phyloP scores from a whole-genome alignment of 2,797 vertebrate genomes.

The Myotis myotis region DNA sequence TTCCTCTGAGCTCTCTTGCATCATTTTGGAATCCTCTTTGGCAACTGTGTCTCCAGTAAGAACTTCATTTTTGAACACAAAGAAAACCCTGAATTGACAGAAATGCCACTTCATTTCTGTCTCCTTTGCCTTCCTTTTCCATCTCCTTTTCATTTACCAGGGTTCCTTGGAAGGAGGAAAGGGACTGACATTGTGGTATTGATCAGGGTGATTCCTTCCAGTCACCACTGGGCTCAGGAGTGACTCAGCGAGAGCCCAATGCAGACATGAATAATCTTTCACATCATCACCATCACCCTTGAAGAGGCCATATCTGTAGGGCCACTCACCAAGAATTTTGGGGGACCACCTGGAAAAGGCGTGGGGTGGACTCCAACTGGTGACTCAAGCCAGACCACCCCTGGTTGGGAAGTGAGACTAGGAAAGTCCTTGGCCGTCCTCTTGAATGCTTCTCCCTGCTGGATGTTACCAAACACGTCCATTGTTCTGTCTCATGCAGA shows the following conservation, averaged over 20 bases:
- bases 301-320: neutral
- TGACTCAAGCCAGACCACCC: neutral
- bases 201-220: slow-evolving; percentile 53
- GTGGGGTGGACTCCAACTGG: neutral
- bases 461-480: neutral
- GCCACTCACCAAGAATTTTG: neutral
- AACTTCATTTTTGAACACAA: neutral
- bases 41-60: neutral
- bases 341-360: slow-evolving; percentile 19
- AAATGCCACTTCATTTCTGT: neutral
- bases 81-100: neutral
- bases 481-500: neutral
- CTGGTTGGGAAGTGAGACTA: neutral
- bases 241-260: neutral
- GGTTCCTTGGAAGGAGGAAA: neutral
- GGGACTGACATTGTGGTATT: neutral
- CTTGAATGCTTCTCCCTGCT: neutral
- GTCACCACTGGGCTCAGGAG: slow-evolving; percentile 3
- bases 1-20: neutral
- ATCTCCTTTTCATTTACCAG: neutral
- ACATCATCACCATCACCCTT: neutral
- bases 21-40: neutral
- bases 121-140: neutral
- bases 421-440: neutral
- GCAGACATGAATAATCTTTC: slow-evolving; percentile 27